Evolutionary conservation across 2,113 vertebrate genomes (phyloP).

Genomic region (Pterocles gutturalis): DNA sequence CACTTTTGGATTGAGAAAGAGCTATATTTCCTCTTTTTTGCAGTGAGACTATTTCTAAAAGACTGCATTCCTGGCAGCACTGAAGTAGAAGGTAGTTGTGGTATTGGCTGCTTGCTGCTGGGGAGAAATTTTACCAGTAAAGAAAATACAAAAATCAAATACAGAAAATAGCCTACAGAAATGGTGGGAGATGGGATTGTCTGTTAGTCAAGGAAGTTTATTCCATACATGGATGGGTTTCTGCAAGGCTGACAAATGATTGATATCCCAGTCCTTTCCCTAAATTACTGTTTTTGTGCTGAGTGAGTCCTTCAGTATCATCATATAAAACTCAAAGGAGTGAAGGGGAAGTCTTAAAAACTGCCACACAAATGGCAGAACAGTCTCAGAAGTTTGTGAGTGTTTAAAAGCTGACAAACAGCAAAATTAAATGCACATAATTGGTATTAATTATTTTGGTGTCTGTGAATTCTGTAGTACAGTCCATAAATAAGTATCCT

Average conservation of each 20-base stretch:
- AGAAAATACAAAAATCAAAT: neutral
- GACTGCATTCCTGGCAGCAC: neutral
- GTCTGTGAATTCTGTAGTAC: neutral
- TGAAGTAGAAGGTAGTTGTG: neutral
- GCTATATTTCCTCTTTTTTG: neutral
- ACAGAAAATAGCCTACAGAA: neutral
- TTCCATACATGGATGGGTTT: neutral
- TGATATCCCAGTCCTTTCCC: neutral
- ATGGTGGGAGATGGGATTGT: neutral
- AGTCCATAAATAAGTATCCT: neutral
- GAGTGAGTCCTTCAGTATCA: neutral
- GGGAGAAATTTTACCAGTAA: neutral
- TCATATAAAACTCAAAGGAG: neutral
- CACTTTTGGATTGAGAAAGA: neutral
- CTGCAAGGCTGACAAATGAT: neutral
- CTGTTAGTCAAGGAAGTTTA: neutral
- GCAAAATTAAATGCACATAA: neutral
- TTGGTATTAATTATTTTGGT: neutral
- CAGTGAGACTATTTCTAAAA: neutral
- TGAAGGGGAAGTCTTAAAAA: neutral
- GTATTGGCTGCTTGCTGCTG: neutral
- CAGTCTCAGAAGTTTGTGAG: neutral
- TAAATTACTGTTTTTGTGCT: neutral
- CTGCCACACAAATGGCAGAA: neutral
- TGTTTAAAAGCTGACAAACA: neutral